Base-by-base conservation (phyloP, 2,888 invertebrate species). In the Mesodorylaimus sp. region DNA sequence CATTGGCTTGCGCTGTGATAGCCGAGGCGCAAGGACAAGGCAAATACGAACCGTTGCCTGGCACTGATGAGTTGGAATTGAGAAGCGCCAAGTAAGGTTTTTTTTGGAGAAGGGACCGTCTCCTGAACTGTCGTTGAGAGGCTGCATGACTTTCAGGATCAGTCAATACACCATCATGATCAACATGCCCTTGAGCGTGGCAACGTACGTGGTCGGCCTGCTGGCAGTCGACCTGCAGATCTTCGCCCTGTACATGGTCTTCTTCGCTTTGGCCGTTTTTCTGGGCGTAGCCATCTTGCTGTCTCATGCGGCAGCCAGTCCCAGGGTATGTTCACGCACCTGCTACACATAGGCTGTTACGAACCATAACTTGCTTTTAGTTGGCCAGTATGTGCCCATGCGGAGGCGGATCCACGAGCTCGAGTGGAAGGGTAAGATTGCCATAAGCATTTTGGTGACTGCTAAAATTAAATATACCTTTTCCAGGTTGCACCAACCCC, bases 1-100 rank as follows among this genome's bases (percentile, higher is more conserved):
- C 27, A 21, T 50, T 50, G 42, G 26, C 19, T 3, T 16, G 29
- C 24, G 25, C 24, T 27, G 29, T 47, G n/a, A 47, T 24, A 2
- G 50, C 38, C 25, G 50, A 50, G 23, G 50, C 50, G 2, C 32
- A 19, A 2, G 50, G 41, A 3, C 47, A 25, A 28, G 50, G 41
- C 2, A 5, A 41, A 23, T 50, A 50, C 47, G 16, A 29, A n/a
- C 19, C 19, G 29, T 38, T 50, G 37, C 32, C 41, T 25, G 50
- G 47, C 26, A 41, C 37, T 2, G 50, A 50, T 37, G 19, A 37
- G 5, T 13, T 5, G 3, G 36, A 27, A 2, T 37, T 23, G 24
- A 24, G 2, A 10, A 32, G 26, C 45, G 45, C 39, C 7, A 16
- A 26, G 47, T 47, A 32, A 32, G 32, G 10, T 32, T 10, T 7